A percentile compares a stretch with the other conserved stretches of the same genome.
These are phyloP conservation scores for Machimus atricapillus DNA, from an alignment of 2,888 invertebrate genomes.

Conservation along the genomic window DNA sequence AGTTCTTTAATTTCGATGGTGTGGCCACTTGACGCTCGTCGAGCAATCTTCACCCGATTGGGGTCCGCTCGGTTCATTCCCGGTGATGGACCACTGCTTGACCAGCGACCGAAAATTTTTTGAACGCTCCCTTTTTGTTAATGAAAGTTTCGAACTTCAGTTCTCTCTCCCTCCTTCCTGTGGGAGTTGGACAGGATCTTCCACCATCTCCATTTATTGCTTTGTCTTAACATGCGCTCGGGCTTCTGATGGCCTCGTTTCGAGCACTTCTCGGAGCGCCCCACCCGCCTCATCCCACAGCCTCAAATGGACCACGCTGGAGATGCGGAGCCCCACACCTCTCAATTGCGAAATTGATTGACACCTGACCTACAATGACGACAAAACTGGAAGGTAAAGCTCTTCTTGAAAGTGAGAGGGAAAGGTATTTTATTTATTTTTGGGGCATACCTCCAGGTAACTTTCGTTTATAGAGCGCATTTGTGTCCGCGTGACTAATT, in stretches of 20 bases:
- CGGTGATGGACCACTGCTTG: background rate
- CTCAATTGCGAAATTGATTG: background rate
- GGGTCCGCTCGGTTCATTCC: background rate
- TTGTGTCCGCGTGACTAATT: background rate
- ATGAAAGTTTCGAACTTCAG: background rate
- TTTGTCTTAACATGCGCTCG: background rate
- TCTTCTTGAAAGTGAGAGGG: background rate
- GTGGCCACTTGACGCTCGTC: background rate
- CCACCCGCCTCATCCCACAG: background rate
- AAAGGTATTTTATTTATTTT: background rate
- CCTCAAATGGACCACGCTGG: background rate
- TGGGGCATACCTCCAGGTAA: background rate
- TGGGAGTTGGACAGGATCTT: background rate
- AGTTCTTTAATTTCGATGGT: slow-evolving; percentile 20
- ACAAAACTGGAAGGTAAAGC: background rate
- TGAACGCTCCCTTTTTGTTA: background rate
- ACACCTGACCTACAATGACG: slow-evolving; percentile 15
- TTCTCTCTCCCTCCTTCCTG: background rate
- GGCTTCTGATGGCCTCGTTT: background rate
- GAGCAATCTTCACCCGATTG: background rate
- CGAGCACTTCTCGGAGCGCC: background rate
- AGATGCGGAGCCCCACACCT: background rate
- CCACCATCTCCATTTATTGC: background rate
- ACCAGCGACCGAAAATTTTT: slow-evolving; percentile 7
- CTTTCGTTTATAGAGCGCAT: background rate